phyloP scores from a whole-genome alignment of 35 echinoderm and acorn worm species.

The Stichopus chloronotus region DNA sequence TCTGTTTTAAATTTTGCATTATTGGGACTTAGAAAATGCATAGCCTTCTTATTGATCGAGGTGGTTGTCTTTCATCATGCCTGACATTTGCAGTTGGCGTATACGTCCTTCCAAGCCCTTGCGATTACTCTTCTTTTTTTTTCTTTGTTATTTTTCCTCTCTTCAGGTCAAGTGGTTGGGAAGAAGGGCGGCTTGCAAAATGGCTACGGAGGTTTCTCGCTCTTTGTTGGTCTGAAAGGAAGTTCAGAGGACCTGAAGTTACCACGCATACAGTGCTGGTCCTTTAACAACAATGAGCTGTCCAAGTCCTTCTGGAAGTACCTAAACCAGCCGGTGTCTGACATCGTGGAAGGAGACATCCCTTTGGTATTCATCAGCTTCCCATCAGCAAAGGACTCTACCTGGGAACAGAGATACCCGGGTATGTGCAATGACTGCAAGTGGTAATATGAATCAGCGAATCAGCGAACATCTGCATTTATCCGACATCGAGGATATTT shows the following conservation, averaged over 20 bases:
- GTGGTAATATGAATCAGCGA: too few relatives aligned
- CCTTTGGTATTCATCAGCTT: conserved; percentile 89
- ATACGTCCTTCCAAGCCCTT: too few relatives aligned
- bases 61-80: too few relatives aligned
- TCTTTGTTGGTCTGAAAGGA: conserved; percentile 84
- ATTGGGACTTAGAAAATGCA: too few relatives aligned
- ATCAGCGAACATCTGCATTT: too few relatives aligned
- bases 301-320: conserved; percentile 53
- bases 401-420: conserved; percentile 71
- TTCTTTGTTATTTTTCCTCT: neutral
- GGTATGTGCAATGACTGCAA: too few relatives aligned
- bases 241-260: conserved; percentile 71
- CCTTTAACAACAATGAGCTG: conserved; percentile 58
- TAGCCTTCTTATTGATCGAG: too few relatives aligned
- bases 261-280: conserved; percentile 65
- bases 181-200: conserved; percentile 62
- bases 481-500: too few relatives aligned
- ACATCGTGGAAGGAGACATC: conserved; percentile 46
- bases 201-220: conserved; percentile 70
- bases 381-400: conserved; percentile 89
- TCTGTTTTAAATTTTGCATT: too few relatives aligned
- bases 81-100: too few relatives aligned
- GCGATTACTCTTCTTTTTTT: neutral
- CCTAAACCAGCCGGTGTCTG: conserved; percentile 38
- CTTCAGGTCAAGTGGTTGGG: conserved; percentile 3